Evolutionary conservation across 2,113 vertebrate species (phyloP), one percentile per base, ranked within the genome.

Genomic region (Suricata suricatta): DNA sequence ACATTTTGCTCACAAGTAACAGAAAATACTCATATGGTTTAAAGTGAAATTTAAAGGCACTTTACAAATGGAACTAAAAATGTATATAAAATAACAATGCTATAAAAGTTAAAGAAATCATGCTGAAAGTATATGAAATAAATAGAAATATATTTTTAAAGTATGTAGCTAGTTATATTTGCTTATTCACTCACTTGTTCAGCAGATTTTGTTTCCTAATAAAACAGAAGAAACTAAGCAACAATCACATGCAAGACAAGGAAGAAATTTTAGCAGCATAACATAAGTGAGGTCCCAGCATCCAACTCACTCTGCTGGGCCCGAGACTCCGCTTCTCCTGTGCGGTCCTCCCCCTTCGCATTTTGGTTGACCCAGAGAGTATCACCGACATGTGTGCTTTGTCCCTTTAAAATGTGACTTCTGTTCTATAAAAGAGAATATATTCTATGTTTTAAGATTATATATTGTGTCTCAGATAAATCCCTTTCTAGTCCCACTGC

Each of bases 21-120:
- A 95, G 29, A 93, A 97, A 90, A 77, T 47, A 13, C 2, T 95
- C 27, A 68, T 96, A 81, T 64, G 52, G 74, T 96, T 80, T 93
- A 47, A 83, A 97, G 35, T 52, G 33, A 72, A 66, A 13, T 68
- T 44, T 54, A 71, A 95, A 93, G 31, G 12, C 94, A 44, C 29
- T 96, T 94, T 87, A 77, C 27, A 82, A 57, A 1, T 5, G 87
- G 2, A 83, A 35, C 10, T 69, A 33, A 44, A 87, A 63, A 87
- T 44, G 12, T 35, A 10, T 27, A 50, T 80, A 74, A 92, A 81
- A 77, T n/a, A 93, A 69, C 9, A 97, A 82, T 66, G 11, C 29
- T 41, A 44, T 19, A 68, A 50, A 54, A 88, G 31, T 64, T 95
- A 68, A 91, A 64, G 44, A 12, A 88, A 52, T 80, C 21, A 54